Evolutionary conservation across 2,113 vertebrate species (phyloP).

Genomic region (Pelecanoides urinatrix): DNA sequence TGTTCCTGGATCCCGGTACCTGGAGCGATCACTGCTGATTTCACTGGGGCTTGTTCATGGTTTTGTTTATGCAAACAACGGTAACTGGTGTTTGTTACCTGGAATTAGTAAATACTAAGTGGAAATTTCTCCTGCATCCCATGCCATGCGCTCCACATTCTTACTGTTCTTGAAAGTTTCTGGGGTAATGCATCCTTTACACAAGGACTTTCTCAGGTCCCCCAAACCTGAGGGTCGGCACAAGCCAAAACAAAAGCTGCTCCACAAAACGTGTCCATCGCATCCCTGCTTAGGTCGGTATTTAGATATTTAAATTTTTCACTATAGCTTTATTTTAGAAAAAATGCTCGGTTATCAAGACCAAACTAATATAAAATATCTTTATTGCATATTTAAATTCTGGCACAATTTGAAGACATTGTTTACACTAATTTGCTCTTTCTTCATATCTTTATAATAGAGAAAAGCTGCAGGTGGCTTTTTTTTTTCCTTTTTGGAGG

Average conservation of each 20-base stretch:
- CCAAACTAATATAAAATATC: not conserved
- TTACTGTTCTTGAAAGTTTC: not conserved
- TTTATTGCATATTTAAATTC: not conserved
- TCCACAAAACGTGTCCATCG: fast-evolving
- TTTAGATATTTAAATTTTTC: not conserved
- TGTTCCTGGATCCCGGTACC: not conserved
- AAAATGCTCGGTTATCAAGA: not conserved
- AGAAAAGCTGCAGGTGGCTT: constrained; percentile 34
- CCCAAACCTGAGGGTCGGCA: not conserved
- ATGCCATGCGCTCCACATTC: fast-evolving
- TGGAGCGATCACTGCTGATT: not conserved
- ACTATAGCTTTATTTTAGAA: not conserved
- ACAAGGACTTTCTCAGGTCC: not conserved
- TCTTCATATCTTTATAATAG: not conserved
- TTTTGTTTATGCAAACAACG: not conserved
- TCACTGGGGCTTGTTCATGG: not conserved
- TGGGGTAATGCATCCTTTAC: not conserved
- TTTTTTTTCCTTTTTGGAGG: not conserved
- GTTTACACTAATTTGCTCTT: constrained; percentile 3
- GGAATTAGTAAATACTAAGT: not conserved
- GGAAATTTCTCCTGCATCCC: not conserved
- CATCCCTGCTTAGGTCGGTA: not conserved
- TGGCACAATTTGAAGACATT: not conserved
- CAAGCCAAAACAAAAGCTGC: not conserved
- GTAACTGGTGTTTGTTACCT: not conserved